These are phyloP conservation scores for Leptinotarsa haldemani DNA, from an alignment of 2,888 invertebrate species.

Conservation along the genomic window DNA sequence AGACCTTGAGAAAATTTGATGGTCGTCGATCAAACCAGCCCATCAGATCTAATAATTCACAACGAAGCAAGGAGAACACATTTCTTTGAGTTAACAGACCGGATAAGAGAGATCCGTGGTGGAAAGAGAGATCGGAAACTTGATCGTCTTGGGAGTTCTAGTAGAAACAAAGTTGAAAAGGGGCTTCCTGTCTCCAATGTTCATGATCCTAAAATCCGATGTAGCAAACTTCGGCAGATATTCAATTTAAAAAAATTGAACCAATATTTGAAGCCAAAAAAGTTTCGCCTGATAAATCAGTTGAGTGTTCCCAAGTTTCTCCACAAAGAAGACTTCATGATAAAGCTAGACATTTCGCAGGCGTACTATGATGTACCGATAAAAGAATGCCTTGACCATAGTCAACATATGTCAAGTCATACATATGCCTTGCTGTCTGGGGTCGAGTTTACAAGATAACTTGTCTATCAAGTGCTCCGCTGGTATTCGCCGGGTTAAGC, in stretches of 20 bases:
- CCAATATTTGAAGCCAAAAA: conserved; percentile 31
- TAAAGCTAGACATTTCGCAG: conserved; percentile 45
- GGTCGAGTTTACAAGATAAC: conserved; percentile 39
- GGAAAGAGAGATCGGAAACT: not conserved
- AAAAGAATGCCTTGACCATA: conserved; percentile 22
- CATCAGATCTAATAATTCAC: too few species aligned
- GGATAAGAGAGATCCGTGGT: not conserved
- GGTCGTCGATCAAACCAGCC: too few species aligned
- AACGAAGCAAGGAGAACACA: too few species aligned
- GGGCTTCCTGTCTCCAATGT: conserved; percentile 40
- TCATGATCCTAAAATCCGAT: conserved; percentile 35
- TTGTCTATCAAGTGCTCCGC: conserved; percentile 48
- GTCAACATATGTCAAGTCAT: too few species aligned
- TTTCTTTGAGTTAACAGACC: too few species aligned
- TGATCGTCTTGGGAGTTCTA: not conserved
- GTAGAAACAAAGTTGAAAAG: not conserved
- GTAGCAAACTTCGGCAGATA: conserved; percentile 33
- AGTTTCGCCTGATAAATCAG: conserved; percentile 43
- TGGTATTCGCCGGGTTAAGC: conserved; percentile 45
- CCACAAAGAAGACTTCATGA: conserved; percentile 40
- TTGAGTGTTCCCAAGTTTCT: conserved; percentile 37
- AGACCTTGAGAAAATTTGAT: too few species aligned
- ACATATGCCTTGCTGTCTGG: conserved; percentile 33
- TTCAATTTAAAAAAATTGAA: conserved; percentile 42
- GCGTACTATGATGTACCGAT: conserved; percentile 47